Evolutionary conservation across 2,113 vertebrate genomes (phyloP).

Genomic region (Colaptes auratus): DNA sequence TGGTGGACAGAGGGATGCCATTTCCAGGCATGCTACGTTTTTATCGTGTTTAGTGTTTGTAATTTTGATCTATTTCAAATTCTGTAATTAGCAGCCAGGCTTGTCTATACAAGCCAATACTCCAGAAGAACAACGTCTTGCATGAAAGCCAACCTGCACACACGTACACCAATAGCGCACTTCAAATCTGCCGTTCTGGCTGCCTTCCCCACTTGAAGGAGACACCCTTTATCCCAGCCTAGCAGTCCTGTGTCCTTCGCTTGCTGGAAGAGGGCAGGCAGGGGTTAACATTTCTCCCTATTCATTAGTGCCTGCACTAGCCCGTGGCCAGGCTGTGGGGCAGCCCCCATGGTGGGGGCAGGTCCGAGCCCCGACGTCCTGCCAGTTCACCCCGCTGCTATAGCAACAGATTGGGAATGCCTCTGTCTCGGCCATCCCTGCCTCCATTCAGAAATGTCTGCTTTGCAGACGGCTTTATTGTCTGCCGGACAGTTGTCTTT

Average conservation of each 20-base stretch:
- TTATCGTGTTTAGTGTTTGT: background rate
- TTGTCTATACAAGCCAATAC: background rate
- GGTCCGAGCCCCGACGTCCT: background rate
- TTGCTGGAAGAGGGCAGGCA: background rate
- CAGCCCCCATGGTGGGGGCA: background rate
- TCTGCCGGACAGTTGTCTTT: conserved; percentile 34
- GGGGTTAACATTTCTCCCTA: conserved; percentile 50
- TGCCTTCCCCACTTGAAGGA: accelerated
- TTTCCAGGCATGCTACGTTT: background rate
- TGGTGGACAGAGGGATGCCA: background rate
- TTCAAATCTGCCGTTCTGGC: background rate
- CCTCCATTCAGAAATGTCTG: conserved; percentile 4
- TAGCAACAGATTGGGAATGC: conserved; percentile 74
- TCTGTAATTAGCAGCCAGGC: background rate
- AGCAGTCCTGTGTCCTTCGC: background rate
- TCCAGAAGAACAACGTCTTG: background rate
- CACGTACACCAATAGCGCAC: accelerated
- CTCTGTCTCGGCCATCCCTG: background rate
- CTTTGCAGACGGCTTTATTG: conserved; percentile 58
- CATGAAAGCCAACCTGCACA: accelerated
- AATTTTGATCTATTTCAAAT: background rate
- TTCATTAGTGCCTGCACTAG: background rate
- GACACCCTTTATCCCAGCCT: accelerated
- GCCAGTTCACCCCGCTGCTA: conserved; percentile 63
- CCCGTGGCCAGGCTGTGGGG: background rate